Evolutionary conservation across 1,140 invertebrate species (phyloP), one percentile per base, ranked within the genome.

Genomic region (Harpegnathos saltator): DNA sequence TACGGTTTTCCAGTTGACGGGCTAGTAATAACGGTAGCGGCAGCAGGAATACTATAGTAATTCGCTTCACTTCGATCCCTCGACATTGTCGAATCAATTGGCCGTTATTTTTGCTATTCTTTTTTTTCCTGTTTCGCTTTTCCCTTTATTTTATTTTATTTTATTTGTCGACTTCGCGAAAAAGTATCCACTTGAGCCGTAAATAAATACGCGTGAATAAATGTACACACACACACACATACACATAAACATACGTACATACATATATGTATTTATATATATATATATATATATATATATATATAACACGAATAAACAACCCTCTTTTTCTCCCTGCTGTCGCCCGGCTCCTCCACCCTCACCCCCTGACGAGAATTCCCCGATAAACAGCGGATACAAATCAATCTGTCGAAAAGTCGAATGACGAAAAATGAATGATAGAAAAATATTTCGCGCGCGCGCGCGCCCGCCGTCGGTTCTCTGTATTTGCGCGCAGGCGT

Each of bases 341-440:
- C 38, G 3, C 38, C 38, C 38, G 1, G 0, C 38, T 44, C 38
- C 38, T 9, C 38, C 33, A 1, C 33, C 33, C 33, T 7, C 33
- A 1, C 33, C 2, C 7, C 33, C 33, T 1, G 2, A 7, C 33
- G 2, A 1, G 2, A 3, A 3, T 7, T 7, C 33, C 33, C 24
- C 5, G 58, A 22, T 75, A 75, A 75, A 75, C n/a, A 75, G 26
- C 52, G 24, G 48, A 75, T 63, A 63, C 12, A 74, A 61, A 61
- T 62, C n/a, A 52, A 75, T 19, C 58, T 75, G 17, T 75, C 44
- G n/a, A 17, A 11, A 24, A 33, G 17, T 38, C 44, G 38, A 44
- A 44, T 44, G 38, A 44, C 38, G 38, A 3, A n/a, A n/a, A n/a
- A n/a, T n/a, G n/a, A n/a, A n/a, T n/a, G n/a, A 9, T 44, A 44